phyloP scores from a whole-genome alignment of 2,888 invertebrate genomes.

The Poecilus cupreus region DNA sequence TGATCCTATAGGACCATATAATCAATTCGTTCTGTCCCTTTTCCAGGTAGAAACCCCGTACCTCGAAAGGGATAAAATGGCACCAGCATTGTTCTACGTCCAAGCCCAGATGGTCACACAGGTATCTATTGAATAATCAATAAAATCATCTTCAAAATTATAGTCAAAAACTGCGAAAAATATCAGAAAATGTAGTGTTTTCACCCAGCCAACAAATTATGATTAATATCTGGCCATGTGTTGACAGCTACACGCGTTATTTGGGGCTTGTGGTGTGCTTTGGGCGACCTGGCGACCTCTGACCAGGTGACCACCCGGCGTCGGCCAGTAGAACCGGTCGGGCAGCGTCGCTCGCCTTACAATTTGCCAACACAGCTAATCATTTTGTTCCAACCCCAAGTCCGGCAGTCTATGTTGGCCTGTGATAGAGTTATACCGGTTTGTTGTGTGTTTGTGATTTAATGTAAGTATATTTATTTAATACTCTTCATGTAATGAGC shows the following conservation, averaged over 20 bases:
- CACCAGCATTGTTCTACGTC: constrained; percentile 5
- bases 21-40: constrained; percentile 68
- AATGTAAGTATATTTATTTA: constrained; percentile 41
- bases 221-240: constrained; percentile 73
- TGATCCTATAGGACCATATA: constrained; percentile 62
- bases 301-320: constrained; percentile 50
- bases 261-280: constrained; percentile 57
- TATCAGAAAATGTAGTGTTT: neutral
- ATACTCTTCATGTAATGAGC: neutral
- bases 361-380: constrained; percentile 71
- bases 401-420: constrained; percentile 7
- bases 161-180: constrained; percentile 6
- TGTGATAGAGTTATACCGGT: constrained; percentile 36
- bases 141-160: neutral
- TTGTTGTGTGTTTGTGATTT: neutral
- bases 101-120: neutral
- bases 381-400: constrained; percentile 49
- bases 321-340: neutral
- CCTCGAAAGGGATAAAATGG: constrained; percentile 64
- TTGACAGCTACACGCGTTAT: constrained; percentile 69
- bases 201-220: constrained; percentile 65
- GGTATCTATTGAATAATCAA: neutral
- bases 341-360: constrained; percentile 49
- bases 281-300: neutral
- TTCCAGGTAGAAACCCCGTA: constrained; percentile 67